A percentile compares a stretch with the other conserved stretches of the same genome.
These are phyloP conservation scores for Diarsia dahlii DNA, from an alignment of 2,888 invertebrate species.

Conservation along the genomic window DNA sequence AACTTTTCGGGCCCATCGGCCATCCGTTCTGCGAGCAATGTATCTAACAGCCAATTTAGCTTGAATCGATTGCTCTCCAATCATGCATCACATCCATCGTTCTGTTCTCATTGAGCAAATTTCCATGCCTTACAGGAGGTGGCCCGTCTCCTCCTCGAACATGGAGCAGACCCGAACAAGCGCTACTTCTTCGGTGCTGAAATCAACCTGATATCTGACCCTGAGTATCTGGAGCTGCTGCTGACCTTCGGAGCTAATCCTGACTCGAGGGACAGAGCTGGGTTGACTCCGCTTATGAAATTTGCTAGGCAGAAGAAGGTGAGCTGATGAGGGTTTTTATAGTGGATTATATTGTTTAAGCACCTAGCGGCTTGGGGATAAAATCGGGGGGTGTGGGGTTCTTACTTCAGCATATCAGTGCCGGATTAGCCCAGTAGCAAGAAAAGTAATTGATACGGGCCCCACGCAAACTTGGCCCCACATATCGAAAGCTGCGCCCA, in stretches of 20 bases:
- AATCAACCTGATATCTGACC: slow-evolving; percentile 96
- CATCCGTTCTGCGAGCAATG: no score
- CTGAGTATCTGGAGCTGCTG: slow-evolving; percentile 95
- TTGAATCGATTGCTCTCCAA: background rate
- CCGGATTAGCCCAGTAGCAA: no score
- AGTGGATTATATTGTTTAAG: no score
- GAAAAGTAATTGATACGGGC: no score
- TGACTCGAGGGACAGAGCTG: slow-evolving; percentile 96
- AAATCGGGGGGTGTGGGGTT: background rate
- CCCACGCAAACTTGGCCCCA: no score
- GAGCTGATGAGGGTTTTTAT: background rate
- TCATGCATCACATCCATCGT: no score
- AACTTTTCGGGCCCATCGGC: no score
- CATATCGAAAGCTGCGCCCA: no score
- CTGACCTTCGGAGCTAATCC: slow-evolving; percentile 97
- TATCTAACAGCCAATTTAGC: no score
- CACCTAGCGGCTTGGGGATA: background rate
- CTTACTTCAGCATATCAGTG: background rate
- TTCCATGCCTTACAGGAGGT: slow-evolving; percentile 85
- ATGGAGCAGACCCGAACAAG: slow-evolving; percentile 97
- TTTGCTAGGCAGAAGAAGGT: slow-evolving; percentile 95
- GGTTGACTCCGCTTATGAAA: slow-evolving; percentile 97
- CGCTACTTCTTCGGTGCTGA: slow-evolving; percentile 98
- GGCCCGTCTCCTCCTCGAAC: slow-evolving; percentile 93
- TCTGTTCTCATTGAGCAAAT: background rate